Evolutionary conservation across 2,797 vertebrate species (phyloP), one percentile per base, ranked within the genome.

Genomic region (Mus caroli): DNA sequence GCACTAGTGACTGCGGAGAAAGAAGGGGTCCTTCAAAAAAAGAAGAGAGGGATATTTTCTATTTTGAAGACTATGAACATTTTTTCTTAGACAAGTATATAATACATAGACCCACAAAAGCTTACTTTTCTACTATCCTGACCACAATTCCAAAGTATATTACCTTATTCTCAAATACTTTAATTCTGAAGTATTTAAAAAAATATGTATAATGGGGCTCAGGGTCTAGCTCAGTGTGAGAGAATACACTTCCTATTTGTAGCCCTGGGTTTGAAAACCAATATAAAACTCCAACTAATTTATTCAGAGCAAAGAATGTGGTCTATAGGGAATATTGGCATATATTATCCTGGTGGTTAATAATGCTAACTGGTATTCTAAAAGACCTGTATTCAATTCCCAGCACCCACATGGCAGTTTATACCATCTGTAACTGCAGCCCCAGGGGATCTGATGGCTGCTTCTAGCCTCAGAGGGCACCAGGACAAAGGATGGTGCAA

Each of bases 1-100:
- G 99, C 99, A 98, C 99, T 99, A 86, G 99, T 99, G 97, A 99
- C 98, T 0, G 99, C 99, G 2, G 99, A 99, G 98, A 99, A 99
- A 1, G 99, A 99, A 0, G 99, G 99, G 13, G 99, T 99, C 94
- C 99, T 99, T 97, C 1, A 98, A 98, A 2, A 88, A 37, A 1
- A 11, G 5, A 20, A 98, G 97, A 1, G 1, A 89, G 28, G 37
- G 20, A 83, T 92, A 56, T 37, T 64, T 89, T 78, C 31, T 50
- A 96, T 94, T 94, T 80, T 95, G 34, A 88, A 94, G 96, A 96
- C 73, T 75, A 52, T 82, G 84, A 95, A 93, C 22, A 94, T 6
- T 12, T 54, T 77, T 79, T 75, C 79, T 77, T 50, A 82, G 34
- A 91, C 24, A 84, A 15, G 9, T 43, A 77, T 64, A 12, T 87